These are phyloP conservation scores for Plagiodera versicolora DNA, from an alignment of 2,888 invertebrate species.

Conservation along the genomic window DNA sequence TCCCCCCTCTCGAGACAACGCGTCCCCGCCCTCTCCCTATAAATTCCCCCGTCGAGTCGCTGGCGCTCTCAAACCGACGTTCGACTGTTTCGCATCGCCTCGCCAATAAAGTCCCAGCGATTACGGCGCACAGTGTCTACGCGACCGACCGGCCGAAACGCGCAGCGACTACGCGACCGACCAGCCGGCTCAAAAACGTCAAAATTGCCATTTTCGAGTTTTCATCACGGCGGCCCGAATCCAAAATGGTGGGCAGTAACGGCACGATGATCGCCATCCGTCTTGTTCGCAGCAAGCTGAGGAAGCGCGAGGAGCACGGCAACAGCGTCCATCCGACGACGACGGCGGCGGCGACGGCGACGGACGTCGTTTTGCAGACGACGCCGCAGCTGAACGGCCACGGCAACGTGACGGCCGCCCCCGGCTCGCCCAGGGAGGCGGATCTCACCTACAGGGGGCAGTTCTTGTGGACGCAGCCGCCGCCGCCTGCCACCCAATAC, in stretches of 20 bases:
- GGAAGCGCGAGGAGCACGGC: constrained; percentile 80
- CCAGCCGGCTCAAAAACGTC: constrained; percentile 35
- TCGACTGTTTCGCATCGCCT: too few relatives aligned
- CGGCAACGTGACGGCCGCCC: too few relatives aligned
- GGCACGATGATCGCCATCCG: constrained; percentile 86
- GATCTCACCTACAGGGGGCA: constrained; percentile 68
- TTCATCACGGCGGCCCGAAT: constrained; percentile 36
- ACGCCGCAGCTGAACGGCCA: constrained; percentile 50
- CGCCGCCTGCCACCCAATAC: constrained; percentile 69
- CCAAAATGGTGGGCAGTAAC: constrained; percentile 81
- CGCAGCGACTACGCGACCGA: constrained; percentile 22
- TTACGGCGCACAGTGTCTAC: too few relatives aligned
- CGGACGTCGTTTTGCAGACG: constrained; percentile 61
- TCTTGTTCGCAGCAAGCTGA: constrained; percentile 88
- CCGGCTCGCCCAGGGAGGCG: constrained; percentile 54
- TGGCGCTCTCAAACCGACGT: constrained; percentile 35
- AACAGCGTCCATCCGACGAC: constrained; percentile 65
- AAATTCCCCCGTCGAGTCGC: constrained; percentile 26
- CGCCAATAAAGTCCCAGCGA: not conserved
- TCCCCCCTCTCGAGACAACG: constrained; percentile 17
- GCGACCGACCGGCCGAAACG: not conserved
- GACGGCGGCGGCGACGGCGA: not conserved
- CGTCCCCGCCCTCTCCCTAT: constrained; percentile 35
- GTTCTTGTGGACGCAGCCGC: constrained; percentile 83
- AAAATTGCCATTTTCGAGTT: constrained; percentile 54